Percentiles rank a stretch among this genome's conserved stretches.
phyloP scores from a whole-genome alignment of 2,797 vertebrate species.

The Phalanger gymnotis region DNA sequence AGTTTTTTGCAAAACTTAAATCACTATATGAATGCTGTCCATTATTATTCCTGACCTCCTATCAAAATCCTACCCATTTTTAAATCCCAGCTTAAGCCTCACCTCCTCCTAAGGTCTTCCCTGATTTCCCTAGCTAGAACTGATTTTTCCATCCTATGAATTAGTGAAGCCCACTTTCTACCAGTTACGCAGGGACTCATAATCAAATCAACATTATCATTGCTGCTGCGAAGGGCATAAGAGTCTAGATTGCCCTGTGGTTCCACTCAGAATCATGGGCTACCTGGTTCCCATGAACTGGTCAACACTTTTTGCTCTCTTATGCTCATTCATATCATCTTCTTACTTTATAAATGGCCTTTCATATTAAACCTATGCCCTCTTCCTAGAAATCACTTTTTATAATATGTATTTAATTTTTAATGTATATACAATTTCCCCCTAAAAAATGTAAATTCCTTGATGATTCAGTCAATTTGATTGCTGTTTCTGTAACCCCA shows the following conservation, averaged over 20 bases:
- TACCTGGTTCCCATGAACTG: not conserved
- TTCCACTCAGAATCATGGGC: not conserved
- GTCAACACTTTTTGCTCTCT: not conserved
- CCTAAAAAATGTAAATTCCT: not conserved
- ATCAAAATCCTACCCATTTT: slow-evolving; percentile 25
- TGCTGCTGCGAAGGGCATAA: not conserved
- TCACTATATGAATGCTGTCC: not conserved
- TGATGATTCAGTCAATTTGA: not conserved
- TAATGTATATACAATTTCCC: not conserved
- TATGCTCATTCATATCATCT: not conserved
- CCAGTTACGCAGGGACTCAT: not conserved
- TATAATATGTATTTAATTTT: not conserved
- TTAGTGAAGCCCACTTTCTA: not conserved
- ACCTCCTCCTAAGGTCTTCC: slow-evolving; percentile 19
- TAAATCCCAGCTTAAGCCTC: not conserved
- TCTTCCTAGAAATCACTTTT: not conserved
- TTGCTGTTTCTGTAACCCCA: not conserved
- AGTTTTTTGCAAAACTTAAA: not conserved
- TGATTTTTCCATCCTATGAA: not conserved
- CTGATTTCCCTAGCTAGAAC: not conserved
- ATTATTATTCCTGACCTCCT: not conserved
- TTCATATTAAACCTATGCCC: not conserved
- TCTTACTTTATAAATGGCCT: not conserved
- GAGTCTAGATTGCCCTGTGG: not conserved
- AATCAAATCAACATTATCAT: not conserved